Conservation (phyloP, 2,888 invertebrate species). For the Abscondita cerata region DNA sequence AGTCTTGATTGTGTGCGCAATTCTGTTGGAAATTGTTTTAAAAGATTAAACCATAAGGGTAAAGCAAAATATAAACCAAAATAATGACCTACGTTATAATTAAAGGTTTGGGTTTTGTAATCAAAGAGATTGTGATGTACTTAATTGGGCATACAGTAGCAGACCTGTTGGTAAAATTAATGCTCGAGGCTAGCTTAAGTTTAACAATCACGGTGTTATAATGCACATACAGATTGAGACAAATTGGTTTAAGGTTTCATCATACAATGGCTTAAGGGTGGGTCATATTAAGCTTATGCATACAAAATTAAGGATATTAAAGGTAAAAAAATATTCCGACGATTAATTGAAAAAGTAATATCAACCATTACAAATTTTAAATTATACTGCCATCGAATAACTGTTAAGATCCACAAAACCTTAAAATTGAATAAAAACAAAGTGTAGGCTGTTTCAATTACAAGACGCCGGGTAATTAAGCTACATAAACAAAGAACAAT, state of each 20-base stretch:
- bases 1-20: conserved; percentile 22
- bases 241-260: conserved; percentile 31
- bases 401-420: too few species aligned
- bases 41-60: background rate
- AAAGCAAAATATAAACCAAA: conserved; percentile 11
- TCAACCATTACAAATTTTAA: too few species aligned
- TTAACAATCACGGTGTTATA: conserved; percentile 28
- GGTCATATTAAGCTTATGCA: conserved; percentile 28
- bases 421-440: background rate
- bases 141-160: conserved; percentile 28
- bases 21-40: conserved; percentile 16
- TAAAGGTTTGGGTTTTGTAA: conserved; percentile 8
- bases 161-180: conserved; percentile 26
- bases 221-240: conserved; percentile 31
- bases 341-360: too few species aligned
- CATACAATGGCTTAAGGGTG: conserved; percentile 21
- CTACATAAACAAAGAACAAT: conserved; percentile 1
- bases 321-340: background rate
- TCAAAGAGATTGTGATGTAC: conserved; percentile 11
- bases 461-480: background rate
- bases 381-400: too few species aligned
- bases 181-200: conserved; percentile 26
- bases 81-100: background rate
- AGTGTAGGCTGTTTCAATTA: background rate
- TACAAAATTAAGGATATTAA: conserved; percentile 25